Evolutionary conservation across 2,113 vertebrate genomes (phyloP), one percentile per base, ranked within the genome.

Genomic region (Hemicordylus capensis): DNA sequence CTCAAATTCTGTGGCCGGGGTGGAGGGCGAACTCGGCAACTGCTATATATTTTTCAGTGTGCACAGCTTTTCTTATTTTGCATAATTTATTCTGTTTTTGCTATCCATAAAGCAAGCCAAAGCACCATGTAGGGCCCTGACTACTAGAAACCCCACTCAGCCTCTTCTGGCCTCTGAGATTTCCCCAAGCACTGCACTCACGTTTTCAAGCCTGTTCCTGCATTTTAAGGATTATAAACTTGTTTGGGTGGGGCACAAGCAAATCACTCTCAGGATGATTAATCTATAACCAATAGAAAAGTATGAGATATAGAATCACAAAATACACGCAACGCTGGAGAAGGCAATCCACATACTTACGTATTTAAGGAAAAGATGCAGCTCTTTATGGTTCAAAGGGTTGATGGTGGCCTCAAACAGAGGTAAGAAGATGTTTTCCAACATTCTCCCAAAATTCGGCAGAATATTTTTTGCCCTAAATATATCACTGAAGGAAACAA

Each of bases 381-480:
- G 92, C 81, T 97, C 96, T 91, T 95, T 97, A 94, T 99, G 97
- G 88, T 98, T 96, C 80, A 97, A 97, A 20, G 99, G 99, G 80
- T 98, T 98, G 87, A 99, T 95, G 0, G 98, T 99, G 17, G 98
- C 98, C 94, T 99, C 97, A 89, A 99, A 99, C 61, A 99, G 96
- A 20, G 99, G 98, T 69, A 98, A 92, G 93, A 99, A 99, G 86
- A 99, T 96, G 89, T 99, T 99, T 92, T 99, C 98, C 94, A 99
- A 93, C 97, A 99, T 99, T 95, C 98, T 99, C 75, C 97, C 97
- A 74, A 98, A 99, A 95, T 91, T 96, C 67, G 97, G 96, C 76
- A 99, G 76, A 80, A 99, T 91, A 87, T 98, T 98, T 96, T 97
- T 99, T 81, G 96, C 95, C 94, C 94, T 97, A 95, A 99, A 99